Percentiles rank a stretch among this genome's conserved stretches.
phyloP scores from a whole-genome alignment of 2,113 vertebrate species.

The Leucosticte australis region DNA sequence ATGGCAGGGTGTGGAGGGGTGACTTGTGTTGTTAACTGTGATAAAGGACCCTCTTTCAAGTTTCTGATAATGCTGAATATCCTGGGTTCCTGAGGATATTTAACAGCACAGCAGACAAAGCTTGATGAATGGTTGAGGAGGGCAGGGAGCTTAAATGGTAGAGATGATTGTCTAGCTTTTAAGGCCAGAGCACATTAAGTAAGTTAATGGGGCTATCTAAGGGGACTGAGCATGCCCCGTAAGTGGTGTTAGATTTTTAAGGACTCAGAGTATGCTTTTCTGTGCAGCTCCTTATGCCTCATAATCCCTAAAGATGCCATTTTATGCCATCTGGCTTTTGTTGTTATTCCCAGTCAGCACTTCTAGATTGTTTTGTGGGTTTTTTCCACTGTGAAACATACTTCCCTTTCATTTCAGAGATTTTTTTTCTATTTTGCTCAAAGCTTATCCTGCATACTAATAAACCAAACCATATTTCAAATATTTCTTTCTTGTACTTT shows the following conservation, averaged over 20 bases:
- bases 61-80: not conserved
- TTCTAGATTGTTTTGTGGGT: conserved; percentile 64
- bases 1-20: not conserved
- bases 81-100: not conserved
- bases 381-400: conserved; percentile 67
- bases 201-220: conserved; percentile 69
- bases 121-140: conserved; percentile 20
- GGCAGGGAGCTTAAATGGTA: conserved; percentile 24
- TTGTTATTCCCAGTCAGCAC: conserved; percentile 75
- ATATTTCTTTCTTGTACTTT: not conserved
- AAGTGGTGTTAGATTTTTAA: conserved; percentile 43
- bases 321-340: conserved; percentile 80
- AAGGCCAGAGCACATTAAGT: conserved; percentile 5
- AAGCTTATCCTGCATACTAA: conserved; percentile 34
- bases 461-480: conserved; percentile 63
- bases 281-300: conserved; percentile 67
- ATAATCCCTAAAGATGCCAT: conserved; percentile 77
- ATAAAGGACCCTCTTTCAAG: not conserved
- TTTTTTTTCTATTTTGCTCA: not conserved
- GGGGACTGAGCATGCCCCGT: conserved; percentile 69
- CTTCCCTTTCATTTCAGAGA: conserved; percentile 54
- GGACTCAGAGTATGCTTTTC: conserved; percentile 69
- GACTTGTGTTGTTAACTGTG: not conserved
- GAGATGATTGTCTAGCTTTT: conserved; percentile 52
- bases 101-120: conserved; percentile 19